Conservation (phyloP, 2,113 vertebrate genomes). For the Danionella cerebrum region DNA sequence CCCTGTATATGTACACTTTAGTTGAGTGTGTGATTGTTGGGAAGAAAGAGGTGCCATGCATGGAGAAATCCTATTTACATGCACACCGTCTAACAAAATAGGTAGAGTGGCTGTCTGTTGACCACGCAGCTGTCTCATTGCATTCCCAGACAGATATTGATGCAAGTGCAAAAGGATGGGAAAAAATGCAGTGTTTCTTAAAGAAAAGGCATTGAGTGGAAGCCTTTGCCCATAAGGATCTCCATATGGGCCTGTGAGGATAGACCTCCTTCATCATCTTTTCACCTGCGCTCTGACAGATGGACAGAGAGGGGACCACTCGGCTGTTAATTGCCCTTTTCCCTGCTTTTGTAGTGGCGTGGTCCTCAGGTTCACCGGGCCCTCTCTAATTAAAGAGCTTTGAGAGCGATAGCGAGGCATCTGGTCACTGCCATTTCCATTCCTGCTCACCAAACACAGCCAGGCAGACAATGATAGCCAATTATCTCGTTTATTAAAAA, state of each 20-base stretch:
- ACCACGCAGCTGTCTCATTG: conserved; percentile 28
- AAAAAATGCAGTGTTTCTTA: conserved; percentile 33
- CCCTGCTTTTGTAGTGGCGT: conserved; percentile 50
- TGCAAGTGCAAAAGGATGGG: conserved; percentile 22
- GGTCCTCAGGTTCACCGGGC: conserved; percentile 67
- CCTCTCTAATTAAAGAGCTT: conserved; percentile 74
- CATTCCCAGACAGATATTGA: conserved; percentile 43
- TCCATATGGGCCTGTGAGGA: conserved; percentile 42
- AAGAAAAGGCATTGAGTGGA: conserved; percentile 26
- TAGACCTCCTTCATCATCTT: conserved; percentile 43
- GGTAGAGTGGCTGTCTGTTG: conserved; percentile 26
- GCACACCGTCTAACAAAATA: conserved; percentile 31
- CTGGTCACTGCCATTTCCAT: conserved; percentile 70
- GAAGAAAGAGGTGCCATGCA: neutral
- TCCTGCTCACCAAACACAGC: conserved; percentile 36
- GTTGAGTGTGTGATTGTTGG: neutral
- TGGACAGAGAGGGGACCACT: conserved; percentile 52
- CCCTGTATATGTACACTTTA: neutral
- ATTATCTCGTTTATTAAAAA: conserved; percentile 59
- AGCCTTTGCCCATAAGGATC: conserved; percentile 40
- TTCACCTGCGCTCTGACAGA: conserved; percentile 71
- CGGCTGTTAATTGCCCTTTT: conserved; percentile 75
- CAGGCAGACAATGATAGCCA: conserved; percentile 60
- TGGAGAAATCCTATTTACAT: conserved; percentile 21
- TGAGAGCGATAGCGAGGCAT: conserved; percentile 60